phyloP scores from a whole-genome alignment of 2,113 vertebrate genomes.

The Pholis gunnellus region DNA sequence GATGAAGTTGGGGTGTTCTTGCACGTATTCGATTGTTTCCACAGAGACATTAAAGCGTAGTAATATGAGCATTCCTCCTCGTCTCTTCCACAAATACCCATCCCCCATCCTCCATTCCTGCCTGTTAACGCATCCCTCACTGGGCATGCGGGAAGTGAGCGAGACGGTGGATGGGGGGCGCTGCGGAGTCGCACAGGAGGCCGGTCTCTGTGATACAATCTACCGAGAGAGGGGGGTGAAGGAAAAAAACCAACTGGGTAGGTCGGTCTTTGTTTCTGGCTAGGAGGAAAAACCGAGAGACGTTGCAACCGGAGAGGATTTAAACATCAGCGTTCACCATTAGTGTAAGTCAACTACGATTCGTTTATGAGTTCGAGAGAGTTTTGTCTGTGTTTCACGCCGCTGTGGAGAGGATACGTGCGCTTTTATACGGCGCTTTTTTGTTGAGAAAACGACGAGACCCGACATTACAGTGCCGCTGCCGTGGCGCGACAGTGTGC shows the following conservation, averaged over 20 bases:
- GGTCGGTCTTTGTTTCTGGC: constrained; percentile 86
- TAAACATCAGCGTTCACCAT: constrained; percentile 62
- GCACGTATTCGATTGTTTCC: background rate
- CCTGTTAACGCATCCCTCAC: constrained; percentile 26
- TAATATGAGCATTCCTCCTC: background rate
- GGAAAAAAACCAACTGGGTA: constrained; percentile 76
- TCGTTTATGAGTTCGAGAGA: fast-evolving
- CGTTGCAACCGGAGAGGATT: constrained; percentile 68
- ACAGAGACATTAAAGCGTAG: background rate
- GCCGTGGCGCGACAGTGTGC: constrained; percentile 71
- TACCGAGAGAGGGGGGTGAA: constrained; percentile 44
- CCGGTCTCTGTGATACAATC: constrained; percentile 66
- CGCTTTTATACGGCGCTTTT: constrained; percentile 1
- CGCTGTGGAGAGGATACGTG: background rate
- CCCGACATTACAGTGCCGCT: constrained; percentile 69
- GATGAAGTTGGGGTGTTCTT: background rate
- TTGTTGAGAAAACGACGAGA: constrained; percentile 29
- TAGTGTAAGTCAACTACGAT: constrained; percentile 77
- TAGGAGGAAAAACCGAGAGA: constrained; percentile 78
- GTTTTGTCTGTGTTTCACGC: background rate
- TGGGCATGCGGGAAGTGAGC: constrained; percentile 58
- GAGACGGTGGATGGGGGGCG: constrained; percentile 71
- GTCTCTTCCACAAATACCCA: constrained; percentile 32
- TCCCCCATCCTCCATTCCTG: constrained; percentile 74
- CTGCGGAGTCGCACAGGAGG: constrained; percentile 63